Evolutionary conservation across 2,888 invertebrate species (phyloP).

Genomic region (Apamea sordens): DNA sequence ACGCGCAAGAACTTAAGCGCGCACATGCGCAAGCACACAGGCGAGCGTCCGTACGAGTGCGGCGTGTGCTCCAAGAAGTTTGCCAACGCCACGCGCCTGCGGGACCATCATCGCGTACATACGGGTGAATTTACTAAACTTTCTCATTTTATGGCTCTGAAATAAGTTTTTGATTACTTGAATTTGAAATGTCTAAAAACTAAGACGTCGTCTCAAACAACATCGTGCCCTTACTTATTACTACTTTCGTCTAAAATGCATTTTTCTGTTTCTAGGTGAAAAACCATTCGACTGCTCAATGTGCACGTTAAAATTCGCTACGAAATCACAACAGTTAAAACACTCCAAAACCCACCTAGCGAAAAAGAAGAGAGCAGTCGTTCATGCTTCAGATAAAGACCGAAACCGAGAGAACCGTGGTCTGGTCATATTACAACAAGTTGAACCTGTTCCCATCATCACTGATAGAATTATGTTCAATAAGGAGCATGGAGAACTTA

Average conservation of each 20-base stretch:
- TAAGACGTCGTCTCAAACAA: neutral
- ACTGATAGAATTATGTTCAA: conserved; percentile 41
- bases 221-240: neutral
- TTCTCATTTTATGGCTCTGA: neutral
- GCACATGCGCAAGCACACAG: conserved; percentile 90
- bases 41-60: conserved; percentile 89
- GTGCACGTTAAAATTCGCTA: conserved; percentile 79
- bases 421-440: conserved; percentile 62
- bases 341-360: conserved; percentile 78
- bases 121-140: conserved; percentile 74
- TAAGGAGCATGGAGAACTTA: conserved; percentile 44
- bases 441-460: conserved; percentile 23
- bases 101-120: conserved; percentile 82
- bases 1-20: conserved; percentile 82
- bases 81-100: conserved; percentile 77
- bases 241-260: neutral
- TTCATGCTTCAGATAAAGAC: conserved; percentile 23
- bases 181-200: neutral
- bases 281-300: conserved; percentile 83
- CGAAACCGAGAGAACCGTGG: conserved; percentile 56
- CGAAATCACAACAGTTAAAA: conserved; percentile 79
- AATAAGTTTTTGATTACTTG: neutral
- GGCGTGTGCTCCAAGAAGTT: conserved; percentile 84
- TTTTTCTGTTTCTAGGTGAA: conserved; percentile 77
- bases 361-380: conserved; percentile 70